These are phyloP conservation scores for Platanista minor DNA, from an alignment of 2,113 vertebrate species.

Conservation along the genomic window DNA sequence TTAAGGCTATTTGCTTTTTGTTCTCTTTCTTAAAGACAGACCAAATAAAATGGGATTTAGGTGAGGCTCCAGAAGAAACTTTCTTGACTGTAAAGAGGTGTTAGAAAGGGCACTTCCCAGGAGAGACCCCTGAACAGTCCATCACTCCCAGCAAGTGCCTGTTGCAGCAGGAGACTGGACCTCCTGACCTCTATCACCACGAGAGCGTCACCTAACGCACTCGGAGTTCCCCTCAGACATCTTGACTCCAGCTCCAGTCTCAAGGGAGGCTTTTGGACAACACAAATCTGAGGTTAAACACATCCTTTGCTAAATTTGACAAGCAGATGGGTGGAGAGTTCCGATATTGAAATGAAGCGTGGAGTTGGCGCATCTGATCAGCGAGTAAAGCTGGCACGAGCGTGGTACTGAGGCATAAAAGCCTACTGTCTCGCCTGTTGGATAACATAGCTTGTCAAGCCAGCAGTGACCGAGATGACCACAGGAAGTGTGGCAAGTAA, in stretches of 20 bases:
- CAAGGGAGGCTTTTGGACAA: not conserved
- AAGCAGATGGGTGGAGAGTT: not conserved
- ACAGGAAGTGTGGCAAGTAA: not conserved
- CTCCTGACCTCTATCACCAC: not conserved
- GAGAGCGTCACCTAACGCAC: not conserved
- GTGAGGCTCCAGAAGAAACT: not conserved
- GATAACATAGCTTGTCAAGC: not conserved
- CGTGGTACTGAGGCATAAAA: not conserved
- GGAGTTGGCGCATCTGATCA: not conserved
- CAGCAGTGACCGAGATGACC: not conserved
- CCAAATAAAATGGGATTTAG: not conserved
- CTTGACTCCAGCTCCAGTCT: not conserved
- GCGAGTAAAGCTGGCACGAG: not conserved
- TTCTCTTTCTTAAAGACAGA: not conserved
- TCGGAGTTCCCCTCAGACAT: not conserved
- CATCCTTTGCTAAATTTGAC: constrained; percentile 21
- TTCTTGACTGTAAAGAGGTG: not conserved
- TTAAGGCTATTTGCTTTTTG: not conserved
- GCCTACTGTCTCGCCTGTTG: not conserved
- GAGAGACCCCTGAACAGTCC: not conserved
- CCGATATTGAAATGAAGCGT: not conserved
- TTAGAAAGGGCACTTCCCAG: not conserved
- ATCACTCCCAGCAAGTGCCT: not conserved
- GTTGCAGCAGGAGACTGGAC: not conserved
- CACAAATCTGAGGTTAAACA: constrained; percentile 29